Conservation (phyloP, 2,113 vertebrate genomes). For the Peromyscus maniculatus region DNA sequence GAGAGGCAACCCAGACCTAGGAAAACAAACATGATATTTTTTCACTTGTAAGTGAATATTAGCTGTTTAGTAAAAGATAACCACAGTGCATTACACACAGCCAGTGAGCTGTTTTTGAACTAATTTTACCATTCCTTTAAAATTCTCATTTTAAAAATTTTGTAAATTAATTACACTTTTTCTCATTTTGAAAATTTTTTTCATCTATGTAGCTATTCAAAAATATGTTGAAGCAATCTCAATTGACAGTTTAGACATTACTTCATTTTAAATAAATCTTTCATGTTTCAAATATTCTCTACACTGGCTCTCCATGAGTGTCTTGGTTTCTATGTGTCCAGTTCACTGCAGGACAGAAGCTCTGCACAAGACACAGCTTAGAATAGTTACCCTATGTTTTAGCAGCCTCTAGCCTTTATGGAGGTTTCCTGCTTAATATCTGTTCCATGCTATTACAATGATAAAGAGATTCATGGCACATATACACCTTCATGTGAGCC, state of each 20-base stretch:
- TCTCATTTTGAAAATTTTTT: neutral
- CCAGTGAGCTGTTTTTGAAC: neutral
- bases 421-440: neutral
- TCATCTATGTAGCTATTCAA: neutral
- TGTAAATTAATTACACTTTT: neutral
- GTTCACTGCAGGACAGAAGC: neutral
- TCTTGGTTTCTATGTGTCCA: neutral
- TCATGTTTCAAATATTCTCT: neutral
- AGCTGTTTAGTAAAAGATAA: too few species aligned
- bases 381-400: neutral
- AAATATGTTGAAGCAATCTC: neutral
- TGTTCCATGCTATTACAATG: neutral
- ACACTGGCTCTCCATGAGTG: neutral
- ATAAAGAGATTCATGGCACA: neutral
- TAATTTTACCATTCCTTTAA: neutral
- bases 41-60: too few species aligned
- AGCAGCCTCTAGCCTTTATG: neutral
- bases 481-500: neutral
- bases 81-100: too few species aligned
- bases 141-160: conserved; percentile 24
- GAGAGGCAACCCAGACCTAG: too few species aligned
- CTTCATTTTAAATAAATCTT: neutral
- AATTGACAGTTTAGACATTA: neutral
- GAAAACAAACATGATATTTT: too few species aligned
- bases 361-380: neutral